phyloP scores from a whole-genome alignment of 1,140 invertebrate genomes.

The Mylabris phalerata region DNA sequence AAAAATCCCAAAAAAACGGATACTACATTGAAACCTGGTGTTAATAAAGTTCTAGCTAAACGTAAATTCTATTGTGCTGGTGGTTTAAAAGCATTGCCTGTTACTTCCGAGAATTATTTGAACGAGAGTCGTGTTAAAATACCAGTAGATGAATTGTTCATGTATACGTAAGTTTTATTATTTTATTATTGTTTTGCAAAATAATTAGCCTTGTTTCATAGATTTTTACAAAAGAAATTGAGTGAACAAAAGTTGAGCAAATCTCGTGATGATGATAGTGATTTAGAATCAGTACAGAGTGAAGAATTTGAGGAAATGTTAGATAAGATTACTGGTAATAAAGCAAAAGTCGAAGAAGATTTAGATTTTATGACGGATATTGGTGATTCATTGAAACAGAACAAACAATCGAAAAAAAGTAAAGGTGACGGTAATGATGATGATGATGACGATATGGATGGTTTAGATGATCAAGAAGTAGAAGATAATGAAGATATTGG shows the following conservation, averaged over 20 bases:
- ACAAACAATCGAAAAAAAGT: slow-evolving; percentile 35
- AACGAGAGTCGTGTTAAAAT: slow-evolving; percentile 60
- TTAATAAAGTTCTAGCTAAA: slow-evolving; percentile 50
- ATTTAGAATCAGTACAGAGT: slow-evolving; percentile 76
- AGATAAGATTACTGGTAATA: slow-evolving; percentile 51
- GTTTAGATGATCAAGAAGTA: slow-evolving; percentile 44
- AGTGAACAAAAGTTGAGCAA: slow-evolving; percentile 33
- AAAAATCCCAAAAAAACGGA: slow-evolving; percentile 85
- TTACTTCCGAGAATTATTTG: slow-evolving; percentile 64
- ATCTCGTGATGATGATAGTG: slow-evolving; percentile 45
- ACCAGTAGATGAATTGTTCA: slow-evolving; percentile 75
- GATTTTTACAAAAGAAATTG: slow-evolving; percentile 48
- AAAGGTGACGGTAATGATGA: slow-evolving; percentile 16
- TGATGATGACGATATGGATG: slow-evolving; percentile 41
- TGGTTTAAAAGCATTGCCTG: slow-evolving; percentile 54
- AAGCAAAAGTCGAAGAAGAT: slow-evolving; percentile 44
- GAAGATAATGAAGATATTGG: slow-evolving; percentile 38
- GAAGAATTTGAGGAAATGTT: slow-evolving; percentile 85
- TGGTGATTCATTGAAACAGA: slow-evolving; percentile 41
- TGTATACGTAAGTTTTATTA: slow-evolving; percentile 56
- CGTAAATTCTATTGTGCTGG: slow-evolving; percentile 55
- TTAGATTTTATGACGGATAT: slow-evolving; percentile 52
- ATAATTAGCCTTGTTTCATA: slow-evolving; percentile 26
- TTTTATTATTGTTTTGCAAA: slow-evolving; percentile 4
- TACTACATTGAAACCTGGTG: slow-evolving; percentile 39